Base-by-base conservation (phyloP, 1,140 invertebrate genomes). In the Drosophila persimilis region DNA sequence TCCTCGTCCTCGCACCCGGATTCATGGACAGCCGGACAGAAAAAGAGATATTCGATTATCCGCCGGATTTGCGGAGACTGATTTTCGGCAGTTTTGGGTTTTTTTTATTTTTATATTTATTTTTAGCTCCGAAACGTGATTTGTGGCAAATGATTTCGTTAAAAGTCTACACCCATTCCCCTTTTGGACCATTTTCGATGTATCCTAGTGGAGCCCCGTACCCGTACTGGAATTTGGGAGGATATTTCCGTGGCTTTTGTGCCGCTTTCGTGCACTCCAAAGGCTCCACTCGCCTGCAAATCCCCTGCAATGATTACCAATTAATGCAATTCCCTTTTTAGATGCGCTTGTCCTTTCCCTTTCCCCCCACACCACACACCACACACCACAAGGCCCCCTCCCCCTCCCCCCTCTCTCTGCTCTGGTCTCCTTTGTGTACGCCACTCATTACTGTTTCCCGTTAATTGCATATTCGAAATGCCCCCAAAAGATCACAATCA, bases 401-500 rank as follows among this genome's bases (percentile, higher is more conserved):
- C 31, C 31, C 3, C 8, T 31, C 8, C 2, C 13, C 31, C 8
- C 31, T 9, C 8, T 35, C 31, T 8, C 13, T 20, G 20, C 17
- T 17, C 45, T 20, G 20, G 31, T 43, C 13, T 45, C 46, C 7
- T 51, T 51, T 73, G 70, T 73, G 59, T 51, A 26, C 11, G 9
- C 22, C 52, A 39, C 70, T 73, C 69, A 73, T 73, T 73, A 73
- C 69, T 73, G 45, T 55, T 73, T 39, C 35, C 11, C 69, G 70
- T 73, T 73, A 73, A 73, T 73, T 73, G 70, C 70, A 73, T 73
- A 73, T 73, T 73, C 63, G 70, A 73, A 73, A 73, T 73, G 69
- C 70, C 52, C 52, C 70, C 66, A 54, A 73, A 67, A 85, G 80
- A 84, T 84, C 66, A 67, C 76, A 85, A 84, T 80, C 80, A 72